Evolutionary conservation across 2,113 vertebrate genomes (phyloP).

Genomic region (Ailuropoda melanoleuca): DNA sequence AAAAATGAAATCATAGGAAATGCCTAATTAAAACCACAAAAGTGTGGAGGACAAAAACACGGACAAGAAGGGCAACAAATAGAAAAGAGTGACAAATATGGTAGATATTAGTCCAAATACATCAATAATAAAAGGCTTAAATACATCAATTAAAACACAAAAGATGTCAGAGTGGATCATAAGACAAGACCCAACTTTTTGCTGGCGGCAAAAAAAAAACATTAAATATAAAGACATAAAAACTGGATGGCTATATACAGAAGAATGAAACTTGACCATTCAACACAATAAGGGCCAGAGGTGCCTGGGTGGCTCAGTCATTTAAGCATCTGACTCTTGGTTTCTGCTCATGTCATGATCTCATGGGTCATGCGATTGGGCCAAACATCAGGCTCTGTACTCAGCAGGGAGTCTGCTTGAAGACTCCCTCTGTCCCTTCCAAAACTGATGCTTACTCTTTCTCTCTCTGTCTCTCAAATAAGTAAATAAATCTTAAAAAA

Average conservation of each 20-base stretch:
- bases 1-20: background rate
- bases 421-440: too few relatives aligned
- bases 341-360: too few relatives aligned
- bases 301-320: too few relatives aligned
- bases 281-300: background rate
- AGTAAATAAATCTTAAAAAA: too few relatives aligned
- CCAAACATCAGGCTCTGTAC: too few relatives aligned
- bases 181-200: background rate
- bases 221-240: background rate
- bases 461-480: too few relatives aligned
- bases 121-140: background rate
- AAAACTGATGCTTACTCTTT: too few relatives aligned
- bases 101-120: background rate
- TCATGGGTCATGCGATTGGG: too few relatives aligned
- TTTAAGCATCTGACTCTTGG: too few relatives aligned
- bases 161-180: background rate
- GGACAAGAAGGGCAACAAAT: background rate
- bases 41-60: background rate
- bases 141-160: background rate
- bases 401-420: too few relatives aligned
- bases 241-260: too few relatives aligned
- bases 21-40: background rate
- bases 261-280: background rate
- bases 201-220: background rate
- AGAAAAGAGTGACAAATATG: background rate